phyloP scores from a whole-genome alignment of 2,888 invertebrate genomes.

The Eupithecia vulgata region DNA sequence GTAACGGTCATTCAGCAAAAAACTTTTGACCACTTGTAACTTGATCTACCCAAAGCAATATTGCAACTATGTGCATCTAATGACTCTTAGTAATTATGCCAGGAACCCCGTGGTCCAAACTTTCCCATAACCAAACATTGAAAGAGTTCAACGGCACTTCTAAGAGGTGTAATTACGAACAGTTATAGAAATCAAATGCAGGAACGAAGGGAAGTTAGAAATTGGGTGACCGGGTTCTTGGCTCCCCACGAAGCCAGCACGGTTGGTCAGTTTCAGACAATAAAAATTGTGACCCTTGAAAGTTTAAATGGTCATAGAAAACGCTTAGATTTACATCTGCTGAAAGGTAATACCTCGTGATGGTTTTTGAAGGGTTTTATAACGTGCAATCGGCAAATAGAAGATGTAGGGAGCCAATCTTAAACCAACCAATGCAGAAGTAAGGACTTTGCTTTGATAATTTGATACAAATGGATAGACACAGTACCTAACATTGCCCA shows the following conservation, averaged over 20 bases:
- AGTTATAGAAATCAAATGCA: slow-evolving; percentile 53
- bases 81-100: slow-evolving; percentile 52
- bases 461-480: neutral
- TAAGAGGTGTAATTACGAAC: slow-evolving; percentile 76
- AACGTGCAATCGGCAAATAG: slow-evolving; percentile 52
- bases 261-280: slow-evolving; percentile 82
- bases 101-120: slow-evolving; percentile 75
- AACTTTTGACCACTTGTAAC: slow-evolving; percentile 56
- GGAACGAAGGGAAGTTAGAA: slow-evolving; percentile 67
- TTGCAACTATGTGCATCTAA: slow-evolving; percentile 62
- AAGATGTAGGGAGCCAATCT: slow-evolving; percentile 45
- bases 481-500: neutral
- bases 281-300: slow-evolving; percentile 65
- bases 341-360: slow-evolving; percentile 50
- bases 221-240: slow-evolving; percentile 77
- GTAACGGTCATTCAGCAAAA: slow-evolving; percentile 40
- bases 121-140: slow-evolving; percentile 70
- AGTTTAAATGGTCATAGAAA: slow-evolving; percentile 61
- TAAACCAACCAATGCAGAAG: slow-evolving; percentile 15
- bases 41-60: slow-evolving; percentile 44
- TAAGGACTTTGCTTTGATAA: neutral
- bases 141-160: slow-evolving; percentile 75
- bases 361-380: slow-evolving; percentile 40
- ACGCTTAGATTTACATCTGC: slow-evolving; percentile 64
- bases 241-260: slow-evolving; percentile 70